Conservation (phyloP, 2,113 vertebrate species). For the Lethenteron reissneri region DNA sequence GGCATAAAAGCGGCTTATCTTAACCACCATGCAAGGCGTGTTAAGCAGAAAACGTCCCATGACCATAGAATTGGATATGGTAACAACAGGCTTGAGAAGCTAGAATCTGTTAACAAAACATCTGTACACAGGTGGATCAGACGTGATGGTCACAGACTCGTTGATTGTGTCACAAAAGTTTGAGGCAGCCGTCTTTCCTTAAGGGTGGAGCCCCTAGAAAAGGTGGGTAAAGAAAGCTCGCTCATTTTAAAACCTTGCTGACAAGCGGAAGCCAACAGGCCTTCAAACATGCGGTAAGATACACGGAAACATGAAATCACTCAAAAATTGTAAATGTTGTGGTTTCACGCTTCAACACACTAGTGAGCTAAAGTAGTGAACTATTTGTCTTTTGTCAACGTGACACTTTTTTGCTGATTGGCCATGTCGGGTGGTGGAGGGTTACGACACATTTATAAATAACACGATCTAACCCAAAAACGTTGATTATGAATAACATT, state of each 20-base stretch:
- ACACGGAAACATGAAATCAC: neutral
- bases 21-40: neutral
- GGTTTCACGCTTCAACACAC: too few relatives aligned
- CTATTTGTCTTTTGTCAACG: too few relatives aligned
- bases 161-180: neutral
- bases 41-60: neutral
- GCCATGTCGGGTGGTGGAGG: too few relatives aligned
- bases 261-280: neutral
- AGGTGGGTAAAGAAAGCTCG: neutral
- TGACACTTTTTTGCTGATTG: too few relatives aligned
- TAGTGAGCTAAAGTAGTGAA: too few relatives aligned
- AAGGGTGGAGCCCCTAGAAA: neutral
- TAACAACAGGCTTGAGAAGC: neutral
- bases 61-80: neutral
- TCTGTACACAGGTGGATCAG: neutral
- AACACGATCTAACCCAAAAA: too few relatives aligned
- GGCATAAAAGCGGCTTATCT: neutral
- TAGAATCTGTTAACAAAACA: neutral
- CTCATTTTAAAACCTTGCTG: neutral
- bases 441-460: too few relatives aligned
- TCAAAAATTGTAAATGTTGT: too few relatives aligned
- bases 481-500: too few relatives aligned
- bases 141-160: neutral
- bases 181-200: neutral
- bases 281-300: neutral